Conservation (phyloP, 2,113 vertebrate genomes). For the Ctenodactylus gundi region DNA sequence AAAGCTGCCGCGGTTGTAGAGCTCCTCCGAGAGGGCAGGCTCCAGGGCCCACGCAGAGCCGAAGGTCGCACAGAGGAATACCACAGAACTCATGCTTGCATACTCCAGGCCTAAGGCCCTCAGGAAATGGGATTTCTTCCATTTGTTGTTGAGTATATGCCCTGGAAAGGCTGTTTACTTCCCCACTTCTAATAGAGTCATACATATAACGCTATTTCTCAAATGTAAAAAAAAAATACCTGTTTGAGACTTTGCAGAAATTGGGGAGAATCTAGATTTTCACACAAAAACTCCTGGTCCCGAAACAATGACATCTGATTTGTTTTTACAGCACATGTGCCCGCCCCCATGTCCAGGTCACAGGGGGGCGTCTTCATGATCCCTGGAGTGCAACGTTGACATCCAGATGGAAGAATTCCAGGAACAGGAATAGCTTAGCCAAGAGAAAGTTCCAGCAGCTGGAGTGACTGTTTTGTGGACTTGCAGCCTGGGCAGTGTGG, state of each 20-base stretch:
- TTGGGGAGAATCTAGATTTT: neutral
- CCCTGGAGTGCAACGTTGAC: neutral
- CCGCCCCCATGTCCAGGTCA: neutral
- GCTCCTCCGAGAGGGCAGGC: rapidly evolving
- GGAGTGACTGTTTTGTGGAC: rapidly evolving
- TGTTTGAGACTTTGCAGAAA: neutral
- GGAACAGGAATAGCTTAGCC: rapidly evolving
- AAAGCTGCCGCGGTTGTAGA: too few species aligned
- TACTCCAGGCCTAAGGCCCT: rapidly evolving
- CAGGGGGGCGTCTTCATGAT: too few species aligned
- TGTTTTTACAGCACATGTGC: neutral
- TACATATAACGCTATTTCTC: neutral
- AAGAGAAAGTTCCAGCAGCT: neutral
- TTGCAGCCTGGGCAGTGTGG: rapidly evolving
- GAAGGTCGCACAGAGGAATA: too few species aligned
- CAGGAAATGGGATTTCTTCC: neutral
- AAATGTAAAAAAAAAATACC: neutral
- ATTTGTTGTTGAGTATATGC: neutral
- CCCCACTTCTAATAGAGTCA: neutral
- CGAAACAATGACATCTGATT: neutral
- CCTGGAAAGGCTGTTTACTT: neutral
- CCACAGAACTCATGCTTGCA: neutral
- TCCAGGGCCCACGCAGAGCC: too few species aligned
- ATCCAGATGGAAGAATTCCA: neutral
- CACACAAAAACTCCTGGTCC: neutral